phyloP scores from a whole-genome alignment of 2,888 invertebrate genomes.

The Argyresthia goedartella region DNA sequence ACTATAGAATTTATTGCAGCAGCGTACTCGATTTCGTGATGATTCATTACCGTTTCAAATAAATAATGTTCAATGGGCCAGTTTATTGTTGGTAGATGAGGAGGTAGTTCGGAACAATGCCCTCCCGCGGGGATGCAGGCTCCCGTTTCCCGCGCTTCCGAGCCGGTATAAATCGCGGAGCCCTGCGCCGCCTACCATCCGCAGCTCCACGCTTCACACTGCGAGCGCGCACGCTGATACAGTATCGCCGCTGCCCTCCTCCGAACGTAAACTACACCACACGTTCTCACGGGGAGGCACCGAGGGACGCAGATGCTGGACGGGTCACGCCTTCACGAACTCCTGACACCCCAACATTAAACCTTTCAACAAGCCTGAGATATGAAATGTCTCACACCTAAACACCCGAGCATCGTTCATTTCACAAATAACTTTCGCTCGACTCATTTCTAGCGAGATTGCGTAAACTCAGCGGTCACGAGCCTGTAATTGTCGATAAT shows the following conservation, averaged over 20 bases:
- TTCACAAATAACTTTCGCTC: too few species aligned
- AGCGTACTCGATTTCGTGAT: slow-evolving; percentile 5
- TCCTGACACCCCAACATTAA: not conserved
- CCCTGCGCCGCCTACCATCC: slow-evolving; percentile 27
- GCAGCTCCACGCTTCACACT: slow-evolving; percentile 36
- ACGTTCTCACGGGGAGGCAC: not conserved
- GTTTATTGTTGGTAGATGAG: too few species aligned
- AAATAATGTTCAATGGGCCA: not conserved
- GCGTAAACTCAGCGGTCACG: slow-evolving; percentile 2
- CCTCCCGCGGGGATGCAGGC: slow-evolving; percentile 27
- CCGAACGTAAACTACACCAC: not conserved
- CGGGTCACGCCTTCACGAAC: not conserved
- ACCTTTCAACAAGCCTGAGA: not conserved
- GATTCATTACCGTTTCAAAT: slow-evolving; percentile 14
- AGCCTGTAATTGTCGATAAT: not conserved
- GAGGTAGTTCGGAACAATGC: slow-evolving; percentile 24
- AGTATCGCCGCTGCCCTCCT: slow-evolving; percentile 25
- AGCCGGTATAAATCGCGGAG: slow-evolving; percentile 15
- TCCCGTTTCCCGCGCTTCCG: slow-evolving; percentile 13
- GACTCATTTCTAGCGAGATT: not conserved
- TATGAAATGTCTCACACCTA: too few species aligned
- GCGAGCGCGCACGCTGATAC: slow-evolving; percentile 27
- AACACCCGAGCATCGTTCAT: too few species aligned
- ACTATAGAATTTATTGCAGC: slow-evolving; percentile 1
- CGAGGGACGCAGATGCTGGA: not conserved